phyloP scores from a whole-genome alignment of 2,888 invertebrate genomes.

The Cyrtodaria siliqua region DNA sequence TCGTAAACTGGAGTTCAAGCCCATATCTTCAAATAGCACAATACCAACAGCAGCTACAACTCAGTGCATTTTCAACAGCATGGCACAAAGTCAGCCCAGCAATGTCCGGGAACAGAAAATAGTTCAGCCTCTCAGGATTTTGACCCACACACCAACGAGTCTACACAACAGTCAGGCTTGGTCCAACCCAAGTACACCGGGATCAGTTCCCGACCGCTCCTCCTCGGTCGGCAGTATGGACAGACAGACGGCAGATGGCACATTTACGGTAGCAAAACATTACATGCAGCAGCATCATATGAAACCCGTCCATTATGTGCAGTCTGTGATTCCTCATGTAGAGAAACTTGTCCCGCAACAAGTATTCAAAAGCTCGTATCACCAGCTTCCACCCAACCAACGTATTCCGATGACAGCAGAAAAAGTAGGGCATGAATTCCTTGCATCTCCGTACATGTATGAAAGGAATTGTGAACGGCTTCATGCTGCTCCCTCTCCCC shows the following conservation, averaged over 20 bases:
- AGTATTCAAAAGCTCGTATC: neutral
- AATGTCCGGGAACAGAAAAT: neutral
- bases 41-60: neutral
- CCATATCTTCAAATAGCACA: neutral
- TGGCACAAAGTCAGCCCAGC: neutral
- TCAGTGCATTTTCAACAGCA: neutral
- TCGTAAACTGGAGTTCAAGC: neutral
- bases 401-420: neutral
- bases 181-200: constrained; percentile 50
- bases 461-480: constrained; percentile 6
- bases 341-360: constrained; percentile 2
- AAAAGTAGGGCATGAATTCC: neutral
- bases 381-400: neutral
- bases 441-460: neutral
- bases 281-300: neutral
- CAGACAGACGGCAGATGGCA: neutral
- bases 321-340: neutral
- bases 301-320: constrained; percentile 3
- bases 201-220: constrained; percentile 19
- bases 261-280: neutral
- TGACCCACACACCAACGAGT: constrained; percentile 32
- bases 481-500: neutral
- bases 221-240: neutral
- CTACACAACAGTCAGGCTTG: constrained; percentile 18
- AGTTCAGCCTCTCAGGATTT: constrained; percentile 40